Evolutionary conservation across 2,888 invertebrate genomes (phyloP).

Genomic region (Hemithea aestivaria): DNA sequence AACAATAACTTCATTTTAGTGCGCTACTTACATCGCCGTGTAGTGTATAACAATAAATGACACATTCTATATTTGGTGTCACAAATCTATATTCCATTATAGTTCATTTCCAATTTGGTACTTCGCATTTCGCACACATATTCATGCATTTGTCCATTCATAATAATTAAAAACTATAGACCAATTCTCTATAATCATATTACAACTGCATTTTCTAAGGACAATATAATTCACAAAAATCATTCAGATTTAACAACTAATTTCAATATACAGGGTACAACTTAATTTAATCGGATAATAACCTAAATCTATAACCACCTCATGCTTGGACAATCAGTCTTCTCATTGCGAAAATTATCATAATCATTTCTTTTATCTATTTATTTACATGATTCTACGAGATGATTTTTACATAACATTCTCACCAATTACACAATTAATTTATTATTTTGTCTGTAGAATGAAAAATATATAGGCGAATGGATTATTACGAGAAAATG

Average conservation of each 20-base stretch:
- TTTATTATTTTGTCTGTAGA: no score
- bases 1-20: neutral
- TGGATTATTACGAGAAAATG: no score
- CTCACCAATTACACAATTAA: constrained; percentile 2
- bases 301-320: constrained; percentile 67
- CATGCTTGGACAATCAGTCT: constrained; percentile 76
- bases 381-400: constrained; percentile 43
- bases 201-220: neutral
- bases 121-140: neutral
- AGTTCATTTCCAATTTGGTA: constrained; percentile 2
- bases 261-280: constrained; percentile 57
- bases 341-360: constrained; percentile 76
- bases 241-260: constrained; percentile 36
- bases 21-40: constrained; percentile 1
- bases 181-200: no score
- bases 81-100: neutral
- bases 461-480: no score
- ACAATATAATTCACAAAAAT: neutral
- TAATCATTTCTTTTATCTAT: constrained; percentile 50
- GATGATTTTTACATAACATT: constrained; percentile 8
- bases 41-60: neutral
- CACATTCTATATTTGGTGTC: constrained; percentile 2
- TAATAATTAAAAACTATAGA: no score
- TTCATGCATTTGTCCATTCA: neutral
- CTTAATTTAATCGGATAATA: constrained; percentile 62